A percentile compares a stretch with the other conserved stretches of the same genome.
These are phyloP conservation scores for Xerus inauris DNA, from an alignment of 2,113 vertebrate genomes.

Conservation along the genomic window DNA sequence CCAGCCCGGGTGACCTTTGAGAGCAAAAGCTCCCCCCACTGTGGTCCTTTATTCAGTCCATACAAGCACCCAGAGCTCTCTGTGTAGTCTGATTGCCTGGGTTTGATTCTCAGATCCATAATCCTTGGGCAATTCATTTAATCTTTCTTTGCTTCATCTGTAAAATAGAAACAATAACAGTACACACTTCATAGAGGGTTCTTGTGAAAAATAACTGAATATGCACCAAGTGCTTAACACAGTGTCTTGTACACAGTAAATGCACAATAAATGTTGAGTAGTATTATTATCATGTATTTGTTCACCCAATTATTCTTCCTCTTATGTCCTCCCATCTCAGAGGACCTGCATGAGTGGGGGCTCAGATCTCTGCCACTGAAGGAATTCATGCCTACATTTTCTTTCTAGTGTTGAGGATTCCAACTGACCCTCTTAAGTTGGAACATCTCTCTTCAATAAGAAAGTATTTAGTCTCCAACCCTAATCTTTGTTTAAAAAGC, in stretches of 20 bases:
- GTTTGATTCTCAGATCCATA: constrained; percentile 23
- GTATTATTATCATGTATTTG: neutral
- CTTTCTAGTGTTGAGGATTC: neutral
- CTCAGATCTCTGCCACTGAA: neutral
- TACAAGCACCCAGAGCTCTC: neutral
- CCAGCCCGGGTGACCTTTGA: neutral
- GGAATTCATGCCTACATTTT: neutral
- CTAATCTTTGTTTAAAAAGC: constrained; percentile 9
- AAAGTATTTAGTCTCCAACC: neutral
- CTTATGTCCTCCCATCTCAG: neutral
- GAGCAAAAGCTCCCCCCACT: neutral
- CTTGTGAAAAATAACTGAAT: constrained; percentile 39
- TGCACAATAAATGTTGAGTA: neutral
- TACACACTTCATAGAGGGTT: neutral
- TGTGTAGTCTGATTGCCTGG: neutral
- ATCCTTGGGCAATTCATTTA: neutral
- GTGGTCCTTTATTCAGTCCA: neutral
- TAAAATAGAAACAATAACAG: constrained; percentile 31
- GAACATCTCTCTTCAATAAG: neutral
- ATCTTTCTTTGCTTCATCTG: neutral
- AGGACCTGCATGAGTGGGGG: neutral
- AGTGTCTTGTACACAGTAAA: neutral
- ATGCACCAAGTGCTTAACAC: neutral
- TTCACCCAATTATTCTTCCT: neutral
- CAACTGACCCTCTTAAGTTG: neutral